These are phyloP conservation scores for Esperia sulphurella DNA, from an alignment of 2,888 invertebrate genomes.

Conservation along the genomic window DNA sequence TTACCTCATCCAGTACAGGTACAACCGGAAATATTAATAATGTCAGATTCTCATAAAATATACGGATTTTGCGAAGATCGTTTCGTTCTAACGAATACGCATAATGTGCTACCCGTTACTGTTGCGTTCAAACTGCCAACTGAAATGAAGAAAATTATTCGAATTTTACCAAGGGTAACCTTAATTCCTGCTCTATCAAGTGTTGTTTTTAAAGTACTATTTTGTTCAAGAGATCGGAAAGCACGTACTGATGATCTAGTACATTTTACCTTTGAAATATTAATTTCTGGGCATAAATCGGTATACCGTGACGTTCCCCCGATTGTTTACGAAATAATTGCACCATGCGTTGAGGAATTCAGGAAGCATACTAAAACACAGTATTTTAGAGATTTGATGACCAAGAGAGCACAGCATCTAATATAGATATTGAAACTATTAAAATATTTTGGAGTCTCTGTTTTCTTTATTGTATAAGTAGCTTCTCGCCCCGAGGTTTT, in stretches of 20 bases:
- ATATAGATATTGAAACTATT: not conserved
- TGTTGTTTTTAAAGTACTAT: not conserved
- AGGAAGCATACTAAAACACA: not conserved
- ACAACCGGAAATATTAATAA: slow-evolving; percentile 24
- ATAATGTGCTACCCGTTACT: slow-evolving; percentile 22
- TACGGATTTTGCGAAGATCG: slow-evolving; percentile 27
- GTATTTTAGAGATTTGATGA: not conserved
- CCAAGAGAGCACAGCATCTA: not conserved
- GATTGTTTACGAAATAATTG: slow-evolving; percentile 8
- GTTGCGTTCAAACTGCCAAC: slow-evolving; percentile 10
- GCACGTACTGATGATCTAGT: not conserved
- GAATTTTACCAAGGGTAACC: not conserved
- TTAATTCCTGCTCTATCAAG: not conserved
- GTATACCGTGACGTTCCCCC: not conserved
- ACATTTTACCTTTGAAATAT: not conserved
- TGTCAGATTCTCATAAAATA: slow-evolving; percentile 21
- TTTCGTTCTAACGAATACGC: slow-evolving; percentile 28
- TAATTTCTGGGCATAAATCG: not conserved
- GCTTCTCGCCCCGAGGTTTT: no score
- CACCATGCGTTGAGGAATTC: slow-evolving; percentile 8
- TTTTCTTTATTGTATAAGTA: no score
- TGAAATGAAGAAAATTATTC: not conserved
- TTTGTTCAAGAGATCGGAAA: not conserved
- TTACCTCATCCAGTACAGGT: slow-evolving; percentile 6
- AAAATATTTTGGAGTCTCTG: no score